phyloP scores from a whole-genome alignment of 2,797 vertebrate species.

The Thripadectes ignobilis region DNA sequence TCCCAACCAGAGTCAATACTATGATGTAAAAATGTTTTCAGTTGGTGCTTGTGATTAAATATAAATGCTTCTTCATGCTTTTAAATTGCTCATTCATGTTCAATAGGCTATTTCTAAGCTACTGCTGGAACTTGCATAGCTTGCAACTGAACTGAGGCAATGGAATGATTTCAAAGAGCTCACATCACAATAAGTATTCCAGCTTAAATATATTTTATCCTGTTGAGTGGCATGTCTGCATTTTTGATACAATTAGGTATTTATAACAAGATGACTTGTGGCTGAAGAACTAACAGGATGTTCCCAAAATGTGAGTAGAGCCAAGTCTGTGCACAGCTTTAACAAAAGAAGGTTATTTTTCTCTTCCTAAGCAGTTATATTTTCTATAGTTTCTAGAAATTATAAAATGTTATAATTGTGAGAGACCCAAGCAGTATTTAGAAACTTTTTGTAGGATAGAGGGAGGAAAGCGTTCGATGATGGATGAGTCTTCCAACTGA shows the following conservation, averaged over 20 bases:
- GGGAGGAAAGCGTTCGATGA: neutral
- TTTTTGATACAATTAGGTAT: neutral
- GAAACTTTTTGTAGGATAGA: neutral
- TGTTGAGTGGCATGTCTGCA: neutral
- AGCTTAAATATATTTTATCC: neutral
- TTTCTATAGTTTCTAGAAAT: neutral
- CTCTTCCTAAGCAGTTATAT: neutral
- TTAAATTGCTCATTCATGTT: neutral
- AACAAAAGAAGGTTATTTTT: neutral
- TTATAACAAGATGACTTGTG: neutral
- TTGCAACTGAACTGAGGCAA: neutral
- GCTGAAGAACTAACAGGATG: neutral
- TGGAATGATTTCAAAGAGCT: neutral
- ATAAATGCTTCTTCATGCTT: neutral
- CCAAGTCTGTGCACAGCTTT: neutral
- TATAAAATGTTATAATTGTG: neutral
- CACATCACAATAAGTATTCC: neutral
- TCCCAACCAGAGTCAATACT: conserved; percentile 66
- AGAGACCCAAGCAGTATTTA: neutral
- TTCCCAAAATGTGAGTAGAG: neutral
- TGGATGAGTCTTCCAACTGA: neutral
- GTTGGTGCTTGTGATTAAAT: conserved; percentile 25
- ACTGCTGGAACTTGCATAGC: neutral
- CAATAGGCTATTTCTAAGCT: neutral
- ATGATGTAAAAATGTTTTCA: conserved; percentile 42